Percentiles rank a stretch among this genome's conserved stretches.
Evolutionary conservation across 1,140 invertebrate species (phyloP).

Genomic region (Drosophila kohkoa): DNA sequence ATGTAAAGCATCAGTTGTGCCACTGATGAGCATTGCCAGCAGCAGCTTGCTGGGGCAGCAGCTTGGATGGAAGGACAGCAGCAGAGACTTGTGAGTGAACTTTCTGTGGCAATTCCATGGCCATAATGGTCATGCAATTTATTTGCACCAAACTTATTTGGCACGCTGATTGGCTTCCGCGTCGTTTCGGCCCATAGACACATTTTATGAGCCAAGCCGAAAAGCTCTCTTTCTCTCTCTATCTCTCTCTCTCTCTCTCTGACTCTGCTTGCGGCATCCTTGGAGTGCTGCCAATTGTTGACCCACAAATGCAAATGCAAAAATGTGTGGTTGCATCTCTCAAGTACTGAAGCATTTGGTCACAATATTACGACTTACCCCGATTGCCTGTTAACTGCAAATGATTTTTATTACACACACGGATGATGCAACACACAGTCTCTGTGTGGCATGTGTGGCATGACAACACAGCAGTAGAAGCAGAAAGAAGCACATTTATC

Average conservation of each 20-base stretch:
- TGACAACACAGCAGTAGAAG: conserved; percentile 11
- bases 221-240: neutral
- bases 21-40: conserved; percentile 10
- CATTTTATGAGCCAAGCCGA: conserved; percentile 26
- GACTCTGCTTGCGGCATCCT: neutral
- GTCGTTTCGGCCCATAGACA: conserved; percentile 34
- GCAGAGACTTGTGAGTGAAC: neutral
- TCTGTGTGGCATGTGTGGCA: conserved; percentile 20
- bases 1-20: conserved; percentile 55
- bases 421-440: conserved; percentile 10
- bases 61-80: neutral
- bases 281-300: conserved; percentile 48
- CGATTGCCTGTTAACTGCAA: conserved; percentile 51
- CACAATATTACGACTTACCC: conserved; percentile 20
- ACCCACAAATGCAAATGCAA: conserved; percentile 17
- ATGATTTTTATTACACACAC: conserved; percentile 41
- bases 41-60: neutral
- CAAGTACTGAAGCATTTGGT: conserved; percentile 4
- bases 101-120: conserved; percentile 28
- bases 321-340: conserved; percentile 1
- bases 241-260: too few relatives aligned
- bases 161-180: conserved; percentile 47
- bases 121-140: conserved; percentile 72
- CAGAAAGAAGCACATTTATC: conserved; percentile 14
- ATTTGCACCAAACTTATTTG: conserved; percentile 76